phyloP scores from a whole-genome alignment of 2,797 vertebrate species.

The Anguilla marmorata region DNA sequence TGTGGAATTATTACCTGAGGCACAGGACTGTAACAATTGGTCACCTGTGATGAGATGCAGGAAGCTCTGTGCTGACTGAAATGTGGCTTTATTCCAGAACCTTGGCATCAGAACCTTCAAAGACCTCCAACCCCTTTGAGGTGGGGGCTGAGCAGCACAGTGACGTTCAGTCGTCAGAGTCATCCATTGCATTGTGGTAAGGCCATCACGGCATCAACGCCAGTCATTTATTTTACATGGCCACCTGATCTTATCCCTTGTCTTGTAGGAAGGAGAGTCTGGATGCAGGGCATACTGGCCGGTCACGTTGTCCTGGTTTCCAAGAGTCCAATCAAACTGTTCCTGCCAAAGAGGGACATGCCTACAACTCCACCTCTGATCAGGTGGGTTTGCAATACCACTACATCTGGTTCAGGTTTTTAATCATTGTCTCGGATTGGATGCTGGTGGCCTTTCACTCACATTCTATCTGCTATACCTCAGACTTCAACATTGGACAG shows the following conservation, averaged over 20 bases:
- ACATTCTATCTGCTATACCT: slow-evolving; percentile 9
- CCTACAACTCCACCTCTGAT: slow-evolving; percentile 35
- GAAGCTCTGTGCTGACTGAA: not conserved
- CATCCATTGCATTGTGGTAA: slow-evolving; percentile 62
- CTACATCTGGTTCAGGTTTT: not conserved
- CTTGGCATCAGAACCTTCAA: not conserved
- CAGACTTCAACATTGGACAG: slow-evolving; percentile 47
- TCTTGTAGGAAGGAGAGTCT: slow-evolving; percentile 61
- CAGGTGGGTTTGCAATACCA: slow-evolving; percentile 63
- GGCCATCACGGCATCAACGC: not conserved
- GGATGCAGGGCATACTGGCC: slow-evolving; percentile 46
- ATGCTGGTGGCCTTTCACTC: not conserved
- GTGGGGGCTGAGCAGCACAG: slow-evolving; percentile 60
- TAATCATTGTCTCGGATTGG: not conserved
- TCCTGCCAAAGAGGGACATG: slow-evolving; percentile 49
- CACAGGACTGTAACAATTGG: not conserved
- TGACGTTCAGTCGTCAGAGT: slow-evolving; percentile 67
- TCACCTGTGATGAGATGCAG: not conserved
- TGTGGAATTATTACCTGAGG: not conserved
- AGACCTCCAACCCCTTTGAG: not conserved
- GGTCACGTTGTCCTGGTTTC: slow-evolving; percentile 60
- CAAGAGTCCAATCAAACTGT: slow-evolving; percentile 61
- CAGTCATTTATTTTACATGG: not conserved
- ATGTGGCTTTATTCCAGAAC: not conserved
- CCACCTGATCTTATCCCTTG: not conserved